Conservation (phyloP, 1,140 invertebrate genomes). For the Drosophila nikananu region DNA sequence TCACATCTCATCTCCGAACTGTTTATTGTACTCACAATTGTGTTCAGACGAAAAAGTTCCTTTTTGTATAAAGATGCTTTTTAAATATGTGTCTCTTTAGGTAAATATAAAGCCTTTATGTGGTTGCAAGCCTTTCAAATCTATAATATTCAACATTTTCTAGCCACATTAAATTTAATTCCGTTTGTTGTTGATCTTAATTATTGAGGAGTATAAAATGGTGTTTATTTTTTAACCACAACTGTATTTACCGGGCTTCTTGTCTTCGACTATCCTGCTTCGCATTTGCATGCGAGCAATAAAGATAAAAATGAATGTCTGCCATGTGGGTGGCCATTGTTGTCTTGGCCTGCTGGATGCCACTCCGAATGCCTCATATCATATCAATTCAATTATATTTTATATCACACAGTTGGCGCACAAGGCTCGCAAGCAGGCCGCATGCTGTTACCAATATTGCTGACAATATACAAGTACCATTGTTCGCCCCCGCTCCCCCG, state of each 20-base stretch:
- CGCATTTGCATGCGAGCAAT: slow-evolving; percentile 49
- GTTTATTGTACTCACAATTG: neutral
- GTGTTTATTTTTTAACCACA: neutral
- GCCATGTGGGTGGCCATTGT: slow-evolving; percentile 41
- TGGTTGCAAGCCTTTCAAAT: neutral
- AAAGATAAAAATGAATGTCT: slow-evolving; percentile 57
- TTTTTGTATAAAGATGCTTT: neutral
- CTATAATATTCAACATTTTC: neutral
- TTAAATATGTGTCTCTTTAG: neutral
- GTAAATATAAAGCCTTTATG: neutral
- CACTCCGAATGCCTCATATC: slow-evolving; percentile 30
- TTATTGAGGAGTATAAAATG: neutral
- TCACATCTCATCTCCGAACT: neutral
- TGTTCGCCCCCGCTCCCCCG: neutral
- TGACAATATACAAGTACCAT: slow-evolving; percentile 8
- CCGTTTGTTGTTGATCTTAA: neutral
- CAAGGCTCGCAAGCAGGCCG: slow-evolving; percentile 10
- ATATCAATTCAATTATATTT: slow-evolving; percentile 58
- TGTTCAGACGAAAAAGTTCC: neutral
- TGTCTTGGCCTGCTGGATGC: slow-evolving; percentile 28
- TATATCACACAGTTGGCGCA: slow-evolving; percentile 48
- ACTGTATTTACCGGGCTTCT: neutral
- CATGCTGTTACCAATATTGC: slow-evolving; percentile 34
- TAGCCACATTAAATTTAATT: neutral
- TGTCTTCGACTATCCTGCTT: slow-evolving; percentile 23